Conservation (phyloP, 2,888 invertebrate species). For the Callyntrura sp. region DNA sequence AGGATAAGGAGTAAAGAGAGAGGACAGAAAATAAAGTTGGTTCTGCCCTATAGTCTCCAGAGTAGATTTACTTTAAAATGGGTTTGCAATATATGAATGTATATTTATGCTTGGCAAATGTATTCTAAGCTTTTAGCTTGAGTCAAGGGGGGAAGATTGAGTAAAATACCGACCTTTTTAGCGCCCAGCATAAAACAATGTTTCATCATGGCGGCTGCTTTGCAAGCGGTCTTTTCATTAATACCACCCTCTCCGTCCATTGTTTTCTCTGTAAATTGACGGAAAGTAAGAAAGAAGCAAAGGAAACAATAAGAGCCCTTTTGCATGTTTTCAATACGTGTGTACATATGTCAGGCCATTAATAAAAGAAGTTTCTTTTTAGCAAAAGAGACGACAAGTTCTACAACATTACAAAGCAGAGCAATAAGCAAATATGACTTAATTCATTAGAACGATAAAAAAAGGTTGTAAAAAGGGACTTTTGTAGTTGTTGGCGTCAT, state of each 20-base stretch:
- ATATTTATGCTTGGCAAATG: neutral
- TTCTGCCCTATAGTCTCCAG: neutral
- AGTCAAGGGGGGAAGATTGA: slow-evolving; percentile 7
- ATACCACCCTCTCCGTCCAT: slow-evolving; percentile 70
- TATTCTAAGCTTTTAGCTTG: slow-evolving; percentile 5
- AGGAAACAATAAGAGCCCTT: neutral
- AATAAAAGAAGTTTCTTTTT: slow-evolving; percentile 32
- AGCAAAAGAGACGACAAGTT: neutral
- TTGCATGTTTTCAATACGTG: slow-evolving; percentile 39
- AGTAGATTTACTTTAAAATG: slow-evolving; percentile 11
- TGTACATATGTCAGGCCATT: slow-evolving; percentile 39
- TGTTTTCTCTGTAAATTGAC: slow-evolving; percentile 67
- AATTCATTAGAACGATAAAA: slow-evolving; percentile 54
- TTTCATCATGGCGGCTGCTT: slow-evolving; percentile 73
- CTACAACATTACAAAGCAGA: slow-evolving; percentile 4
- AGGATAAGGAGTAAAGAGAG: slow-evolving; percentile 3
- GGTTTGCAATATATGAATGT: neutral
- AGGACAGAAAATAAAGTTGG: slow-evolving; percentile 1
- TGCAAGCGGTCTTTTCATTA: slow-evolving; percentile 70
- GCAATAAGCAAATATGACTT: slow-evolving; percentile 27
- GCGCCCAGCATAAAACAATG: slow-evolving; percentile 68
- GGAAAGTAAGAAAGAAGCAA: slow-evolving; percentile 11
- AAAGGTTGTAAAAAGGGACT: neutral
- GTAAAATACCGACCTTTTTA: slow-evolving; percentile 50
- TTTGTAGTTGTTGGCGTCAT: neutral